phyloP scores from a whole-genome alignment of 2,113 vertebrate genomes.

The Neopipo cinnamomea region DNA sequence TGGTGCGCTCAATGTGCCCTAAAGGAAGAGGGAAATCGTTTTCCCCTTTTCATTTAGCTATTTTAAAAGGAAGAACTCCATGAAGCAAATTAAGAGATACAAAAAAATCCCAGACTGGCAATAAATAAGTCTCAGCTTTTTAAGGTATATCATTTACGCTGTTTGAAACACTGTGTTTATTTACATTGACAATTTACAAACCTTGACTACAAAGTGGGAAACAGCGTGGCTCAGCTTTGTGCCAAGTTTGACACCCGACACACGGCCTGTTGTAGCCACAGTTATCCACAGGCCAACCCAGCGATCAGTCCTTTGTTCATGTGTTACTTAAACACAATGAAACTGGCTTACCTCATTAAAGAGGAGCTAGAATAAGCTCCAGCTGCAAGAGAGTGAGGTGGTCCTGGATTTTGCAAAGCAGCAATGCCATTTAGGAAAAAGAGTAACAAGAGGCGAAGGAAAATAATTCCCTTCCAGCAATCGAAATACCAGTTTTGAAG shows the following conservation, averaged over 20 bases:
- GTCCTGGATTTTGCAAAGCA: conserved; percentile 9
- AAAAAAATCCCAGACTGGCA: background rate
- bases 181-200: background rate
- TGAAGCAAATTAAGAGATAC: background rate
- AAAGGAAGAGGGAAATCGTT: background rate
- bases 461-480: conserved; percentile 3
- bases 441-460: background rate
- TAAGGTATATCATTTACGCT: background rate
- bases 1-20: background rate
- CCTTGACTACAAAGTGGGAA: background rate
- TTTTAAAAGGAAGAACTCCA: background rate
- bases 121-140: background rate
- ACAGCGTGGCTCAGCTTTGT: background rate
- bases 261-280: background rate
- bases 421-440: background rate
- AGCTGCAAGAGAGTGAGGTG: conserved; percentile 6
- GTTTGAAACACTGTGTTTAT: background rate
- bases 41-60: background rate
- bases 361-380: background rate
- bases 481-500: background rate
- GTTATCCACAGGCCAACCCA: background rate
- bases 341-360: conserved; percentile 3
- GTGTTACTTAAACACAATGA: background rate
- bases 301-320: background rate
- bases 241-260: background rate